Percentiles rank a stretch among this genome's conserved stretches.
Evolutionary conservation across 2,113 vertebrate genomes (phyloP).

Genomic region (Notothenia coriiceps): DNA sequence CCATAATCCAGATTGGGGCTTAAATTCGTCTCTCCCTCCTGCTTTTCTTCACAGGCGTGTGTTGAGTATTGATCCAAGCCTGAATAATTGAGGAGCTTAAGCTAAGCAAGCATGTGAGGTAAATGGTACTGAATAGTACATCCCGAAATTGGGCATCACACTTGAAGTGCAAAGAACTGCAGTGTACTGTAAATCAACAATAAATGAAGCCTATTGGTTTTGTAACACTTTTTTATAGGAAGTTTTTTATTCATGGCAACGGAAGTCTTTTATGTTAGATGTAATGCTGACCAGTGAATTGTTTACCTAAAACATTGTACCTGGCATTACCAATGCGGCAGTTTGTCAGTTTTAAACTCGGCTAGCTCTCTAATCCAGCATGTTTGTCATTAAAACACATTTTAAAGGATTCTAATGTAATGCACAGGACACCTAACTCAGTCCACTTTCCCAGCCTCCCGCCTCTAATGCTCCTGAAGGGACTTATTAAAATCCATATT

Average conservation of each 20-base stretch:
- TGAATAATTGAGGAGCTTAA: conserved; percentile 85
- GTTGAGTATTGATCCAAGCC: conserved; percentile 80
- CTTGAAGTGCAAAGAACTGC: conserved; percentile 48
- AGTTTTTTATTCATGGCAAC: background rate
- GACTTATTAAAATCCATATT: conserved; percentile 85
- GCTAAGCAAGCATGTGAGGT: conserved; percentile 76
- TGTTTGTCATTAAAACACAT: conserved; percentile 54
- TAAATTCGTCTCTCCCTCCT: conserved; percentile 59
- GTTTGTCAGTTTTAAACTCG: background rate
- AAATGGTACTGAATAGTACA: conserved; percentile 77
- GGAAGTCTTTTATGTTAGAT: background rate
- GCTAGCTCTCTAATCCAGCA: conserved; percentile 9
- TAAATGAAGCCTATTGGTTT: conserved; percentile 50
- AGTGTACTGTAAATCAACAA: conserved; percentile 33
- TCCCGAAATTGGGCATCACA: conserved; percentile 74
- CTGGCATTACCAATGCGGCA: background rate
- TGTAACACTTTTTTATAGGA: background rate
- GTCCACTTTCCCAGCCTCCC: conserved; percentile 70
- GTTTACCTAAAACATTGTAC: background rate
- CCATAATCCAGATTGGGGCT: conserved; percentile 80
- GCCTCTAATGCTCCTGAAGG: conserved; percentile 76
- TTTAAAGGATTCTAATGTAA: conserved; percentile 64
- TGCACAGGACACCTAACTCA: conserved; percentile 43
- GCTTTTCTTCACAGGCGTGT: conserved; percentile 70
- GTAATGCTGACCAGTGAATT: background rate